Evolutionary conservation across 2,888 invertebrate species (phyloP).

Genomic region (Xestoiulus laeticollis): DNA sequence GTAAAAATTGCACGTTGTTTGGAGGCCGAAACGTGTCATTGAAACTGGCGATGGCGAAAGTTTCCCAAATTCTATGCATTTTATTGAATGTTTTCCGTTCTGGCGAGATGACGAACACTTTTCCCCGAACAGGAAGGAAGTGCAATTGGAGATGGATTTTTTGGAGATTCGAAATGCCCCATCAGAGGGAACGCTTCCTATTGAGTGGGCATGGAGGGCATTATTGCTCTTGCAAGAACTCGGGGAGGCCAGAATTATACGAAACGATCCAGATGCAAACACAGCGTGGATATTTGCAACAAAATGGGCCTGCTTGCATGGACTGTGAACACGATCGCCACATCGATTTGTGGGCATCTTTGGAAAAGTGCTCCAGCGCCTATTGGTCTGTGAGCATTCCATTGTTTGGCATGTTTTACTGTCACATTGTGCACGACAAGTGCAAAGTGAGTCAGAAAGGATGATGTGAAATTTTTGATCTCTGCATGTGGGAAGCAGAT

Average conservation of each 20-base stretch:
- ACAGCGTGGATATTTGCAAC: background rate
- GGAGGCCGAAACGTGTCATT: background rate
- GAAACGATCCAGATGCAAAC: background rate
- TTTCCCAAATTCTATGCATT: background rate
- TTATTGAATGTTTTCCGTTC: background rate
- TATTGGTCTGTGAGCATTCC: background rate
- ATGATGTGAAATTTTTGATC: background rate
- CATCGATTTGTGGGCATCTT: slow-evolving; percentile 1
- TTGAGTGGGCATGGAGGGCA: too few relatives aligned
- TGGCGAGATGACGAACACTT: slow-evolving; percentile 34
- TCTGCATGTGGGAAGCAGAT: background rate
- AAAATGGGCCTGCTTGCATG: background rate
- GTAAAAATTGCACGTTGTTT: background rate
- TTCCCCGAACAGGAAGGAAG: slow-evolving; percentile 32
- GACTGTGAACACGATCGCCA: background rate
- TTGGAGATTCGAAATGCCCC: slow-evolving; percentile 23
- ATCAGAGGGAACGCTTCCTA: slow-evolving; percentile 18
- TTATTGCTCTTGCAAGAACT: too few relatives aligned
- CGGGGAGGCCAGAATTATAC: background rate
- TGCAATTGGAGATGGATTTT: slow-evolving; percentile 36
- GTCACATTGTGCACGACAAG: background rate
- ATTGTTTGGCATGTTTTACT: background rate
- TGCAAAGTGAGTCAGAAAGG: background rate
- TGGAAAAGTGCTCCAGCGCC: slow-evolving; percentile 14
- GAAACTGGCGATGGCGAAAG: slow-evolving; percentile 8